Evolutionary conservation across 1,140 invertebrate genomes (phyloP), one percentile per base, ranked within the genome.

Genomic region (Zaprionus camerounensis): DNA sequence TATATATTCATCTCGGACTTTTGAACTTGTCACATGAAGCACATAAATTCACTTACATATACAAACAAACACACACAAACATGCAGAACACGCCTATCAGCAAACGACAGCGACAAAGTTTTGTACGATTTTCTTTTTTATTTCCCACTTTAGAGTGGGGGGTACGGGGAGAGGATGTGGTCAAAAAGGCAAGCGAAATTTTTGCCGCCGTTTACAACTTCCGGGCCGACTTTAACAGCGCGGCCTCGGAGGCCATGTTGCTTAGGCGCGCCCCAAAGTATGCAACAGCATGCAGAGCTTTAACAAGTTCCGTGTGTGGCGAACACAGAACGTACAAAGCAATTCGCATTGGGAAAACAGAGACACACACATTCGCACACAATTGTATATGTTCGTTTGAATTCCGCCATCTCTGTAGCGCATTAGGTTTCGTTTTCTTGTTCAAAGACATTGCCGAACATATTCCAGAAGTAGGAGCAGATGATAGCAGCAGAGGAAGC

Each of bases 171-270:
- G 72, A 66, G 63, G 46, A 57, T 67, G 41, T 44, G 78, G 70
- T 87, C 80, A 80, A 81, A 80, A 71, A 69, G 84, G 71, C 84
- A 87, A 88, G 81, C 74, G 81, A 78, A 69, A 84, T 88, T 81
- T 71, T 83, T 65, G 80, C 71, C 55, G 65, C 82, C 80, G 69
- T 68, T 83, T 87, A 88, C 84, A 87, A 83, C 80, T 83, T 87
- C 78, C 78, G 71, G 49, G 49, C 56, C 41, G 67, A 59, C 80
- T 87, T 81, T 55, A 86, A 81, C 68, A 65, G 34, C 31, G 31
- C 26, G 58, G 41, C 46, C 31, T 59, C 53, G 36, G 31, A 22
- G 38, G 61, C 44, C 46, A 28, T 74, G 69, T 77, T 65, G 65
- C 73, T 63, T 74, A 76, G 46, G 28, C 56, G 68, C 31, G 49